Evolutionary conservation across 2,888 invertebrate genomes (phyloP).

Genomic region (Xestobium rufovillosum): DNA sequence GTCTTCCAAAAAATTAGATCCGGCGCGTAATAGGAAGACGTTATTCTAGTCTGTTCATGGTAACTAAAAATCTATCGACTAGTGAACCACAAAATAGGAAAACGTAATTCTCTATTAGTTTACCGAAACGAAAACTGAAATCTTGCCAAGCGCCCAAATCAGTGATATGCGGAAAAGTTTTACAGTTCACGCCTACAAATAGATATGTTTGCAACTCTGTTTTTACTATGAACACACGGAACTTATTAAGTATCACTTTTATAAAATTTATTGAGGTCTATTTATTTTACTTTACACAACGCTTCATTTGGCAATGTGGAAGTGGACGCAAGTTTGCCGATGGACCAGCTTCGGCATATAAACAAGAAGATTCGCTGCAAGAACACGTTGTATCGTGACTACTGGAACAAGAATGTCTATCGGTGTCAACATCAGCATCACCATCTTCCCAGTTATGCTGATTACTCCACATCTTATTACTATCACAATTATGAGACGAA

Average conservation of each 20-base stretch:
- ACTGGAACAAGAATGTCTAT: conserved; percentile 44
- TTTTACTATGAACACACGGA: too few species aligned
- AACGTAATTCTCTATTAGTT: neutral
- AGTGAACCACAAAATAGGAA: conserved; percentile 18
- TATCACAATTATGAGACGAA: conserved; percentile 37
- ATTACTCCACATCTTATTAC: conserved; percentile 35
- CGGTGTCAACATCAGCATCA: conserved; percentile 45
- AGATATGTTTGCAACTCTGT: conserved; percentile 5
- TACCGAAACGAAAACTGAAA: neutral
- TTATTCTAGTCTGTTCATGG: conserved; percentile 15
- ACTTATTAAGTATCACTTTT: conserved; percentile 17
- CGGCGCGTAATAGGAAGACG: conserved; percentile 23
- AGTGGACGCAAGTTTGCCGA: conserved; percentile 30
- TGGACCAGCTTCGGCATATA: conserved; percentile 53
- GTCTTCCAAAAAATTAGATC: conserved; percentile 17
- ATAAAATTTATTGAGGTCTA: too few species aligned
- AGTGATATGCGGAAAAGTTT: neutral
- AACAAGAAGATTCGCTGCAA: conserved; percentile 56
- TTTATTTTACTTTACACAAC: conserved; percentile 28
- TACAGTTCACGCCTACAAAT: neutral
- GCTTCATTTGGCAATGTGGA: conserved; percentile 32
- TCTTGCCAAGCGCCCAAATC: neutral
- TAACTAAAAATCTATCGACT: conserved; percentile 29
- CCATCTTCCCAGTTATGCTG: conserved; percentile 39
- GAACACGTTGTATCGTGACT: conserved; percentile 54